Conservation (phyloP, 2,797 vertebrate genomes). For the Lacerta agilis region DNA sequence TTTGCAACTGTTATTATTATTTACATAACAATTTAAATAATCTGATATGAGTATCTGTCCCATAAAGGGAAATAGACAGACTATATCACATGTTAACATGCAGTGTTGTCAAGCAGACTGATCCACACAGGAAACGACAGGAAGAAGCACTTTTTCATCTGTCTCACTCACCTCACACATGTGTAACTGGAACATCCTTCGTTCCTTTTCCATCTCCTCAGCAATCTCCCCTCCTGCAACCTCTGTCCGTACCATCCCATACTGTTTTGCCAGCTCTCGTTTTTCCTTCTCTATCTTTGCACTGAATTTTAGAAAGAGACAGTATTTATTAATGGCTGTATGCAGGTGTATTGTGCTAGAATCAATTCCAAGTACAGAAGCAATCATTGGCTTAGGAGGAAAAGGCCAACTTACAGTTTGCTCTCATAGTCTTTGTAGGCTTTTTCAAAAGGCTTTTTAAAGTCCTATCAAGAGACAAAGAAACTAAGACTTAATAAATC, state of each 20-base stretch:
- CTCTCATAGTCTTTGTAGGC: conserved; percentile 80
- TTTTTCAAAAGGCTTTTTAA: conserved; percentile 82
- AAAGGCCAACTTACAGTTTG: conserved; percentile 76
- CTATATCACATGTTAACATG: no score
- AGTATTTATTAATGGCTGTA: not conserved
- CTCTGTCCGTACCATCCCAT: conserved; percentile 85
- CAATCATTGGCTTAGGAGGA: not conserved
- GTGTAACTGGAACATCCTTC: conserved; percentile 86
- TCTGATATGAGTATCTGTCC: not conserved
- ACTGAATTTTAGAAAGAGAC: conserved; percentile 65
- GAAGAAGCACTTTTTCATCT: not conserved
- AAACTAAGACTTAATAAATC: not conserved
- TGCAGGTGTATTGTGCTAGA: fast-evolving
- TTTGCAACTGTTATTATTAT: no score
- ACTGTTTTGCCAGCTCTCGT: conserved; percentile 84
- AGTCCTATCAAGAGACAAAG: conserved; percentile 68
- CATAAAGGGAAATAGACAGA: not conserved
- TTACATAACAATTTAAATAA: no score
- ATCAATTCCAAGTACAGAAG: not conserved
- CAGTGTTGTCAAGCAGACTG: not conserved
- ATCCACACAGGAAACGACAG: not conserved
- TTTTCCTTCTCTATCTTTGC: conserved; percentile 89
- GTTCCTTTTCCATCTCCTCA: conserved; percentile 87
- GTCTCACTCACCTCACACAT: conserved; percentile 84
- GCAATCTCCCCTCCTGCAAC: conserved; percentile 86